Evolutionary conservation across 2,888 invertebrate species (phyloP), one percentile per base, ranked within the genome.

Genomic region (Tholera decimalis): DNA sequence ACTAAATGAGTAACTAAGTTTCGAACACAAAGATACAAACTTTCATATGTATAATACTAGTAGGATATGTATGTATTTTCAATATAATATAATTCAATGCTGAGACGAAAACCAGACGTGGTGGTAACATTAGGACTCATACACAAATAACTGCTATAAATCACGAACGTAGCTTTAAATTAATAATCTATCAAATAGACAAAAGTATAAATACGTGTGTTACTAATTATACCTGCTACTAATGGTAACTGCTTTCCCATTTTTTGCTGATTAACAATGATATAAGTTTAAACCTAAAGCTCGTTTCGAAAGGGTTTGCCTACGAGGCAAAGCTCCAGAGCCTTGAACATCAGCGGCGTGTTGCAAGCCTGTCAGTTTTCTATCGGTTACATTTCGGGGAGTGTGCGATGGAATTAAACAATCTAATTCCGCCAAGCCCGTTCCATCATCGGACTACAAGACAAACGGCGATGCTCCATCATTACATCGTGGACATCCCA

Each of bases 91-190:
- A 37, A 11, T 28, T 43, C 50, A 43, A 39, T 6, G 35, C 22
- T 11, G 30, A 55, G 54, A 73, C n/a, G 49, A 65, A 26, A 73
- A 73, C 44, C 66, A 73, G 39, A 64, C 41, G 41, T 55, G 24
- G 41, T 55, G 24, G 43, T 18, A 30, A 37, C 50, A 39, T 65
- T 51, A 49, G 20, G 57, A 70, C 37, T 49, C 67, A 30, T 53
- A 33, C 22, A 35, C 15, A 28, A 67, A 67, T 64, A 67, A 41
- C 30, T 53, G 11, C 51, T 47, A 53, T 74, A 70, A 74, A 70
- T 74, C 58, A 33, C 22, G 65, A 24, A 74, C 51, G 24, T 70
- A 51, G 49, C 67, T 70, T 35, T 24, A 39, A 64, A 73, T 66
- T 73, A 56, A 65, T 73, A 56, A 73, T 66, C 39, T 56, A 74